Percentiles rank a stretch among this genome's conserved stretches.
Conservation (phyloP, 1,140 invertebrate species). For the Conopomorpha cramerella region DNA sequence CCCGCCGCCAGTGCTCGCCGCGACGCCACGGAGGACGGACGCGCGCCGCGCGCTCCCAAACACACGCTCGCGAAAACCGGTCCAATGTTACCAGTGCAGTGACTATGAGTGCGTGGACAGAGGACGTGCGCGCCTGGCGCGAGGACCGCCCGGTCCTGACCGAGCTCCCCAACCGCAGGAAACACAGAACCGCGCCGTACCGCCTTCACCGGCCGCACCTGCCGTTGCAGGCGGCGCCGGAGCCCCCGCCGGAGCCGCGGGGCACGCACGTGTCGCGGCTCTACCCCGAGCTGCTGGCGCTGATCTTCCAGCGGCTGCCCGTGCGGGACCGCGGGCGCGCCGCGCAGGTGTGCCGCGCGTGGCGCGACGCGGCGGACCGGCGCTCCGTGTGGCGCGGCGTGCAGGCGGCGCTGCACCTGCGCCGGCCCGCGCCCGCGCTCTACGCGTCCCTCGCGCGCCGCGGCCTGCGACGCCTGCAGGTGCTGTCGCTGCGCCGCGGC, state of each 20-base stretch:
- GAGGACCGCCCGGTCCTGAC: slow-evolving; percentile 48
- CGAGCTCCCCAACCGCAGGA: slow-evolving; percentile 44
- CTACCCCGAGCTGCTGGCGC: slow-evolving; percentile 89
- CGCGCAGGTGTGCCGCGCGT: slow-evolving; percentile 86
- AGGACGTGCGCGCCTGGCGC: slow-evolving; percentile 43
- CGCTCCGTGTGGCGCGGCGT: slow-evolving; percentile 92
- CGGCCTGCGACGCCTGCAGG: slow-evolving; percentile 87
- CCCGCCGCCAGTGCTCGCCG: slow-evolving; percentile 35
- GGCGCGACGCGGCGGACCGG: slow-evolving; percentile 90
- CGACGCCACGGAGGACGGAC: slow-evolving; percentile 31
- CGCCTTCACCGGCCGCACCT: slow-evolving; percentile 63
- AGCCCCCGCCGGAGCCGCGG: slow-evolving; percentile 38
- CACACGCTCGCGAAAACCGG: slow-evolving; percentile 37
- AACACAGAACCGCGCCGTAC: slow-evolving; percentile 57
- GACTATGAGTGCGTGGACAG: slow-evolving; percentile 53
- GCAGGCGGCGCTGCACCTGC: slow-evolving; percentile 86
- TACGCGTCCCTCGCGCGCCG: slow-evolving; percentile 84
- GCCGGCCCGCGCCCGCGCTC: slow-evolving; percentile 79
- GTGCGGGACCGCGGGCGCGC: slow-evolving; percentile 87
- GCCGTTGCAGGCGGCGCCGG: slow-evolving; percentile 43
- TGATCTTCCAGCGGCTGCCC: slow-evolving; percentile 89
- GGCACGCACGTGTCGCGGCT: slow-evolving; percentile 84
- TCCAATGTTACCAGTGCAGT: slow-evolving; percentile 46
- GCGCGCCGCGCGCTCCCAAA: slow-evolving; percentile 33
- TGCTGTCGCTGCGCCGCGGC: slow-evolving; percentile 83